phyloP scores from a whole-genome alignment of 2,113 vertebrate genomes.

The Tamias sibiricus region DNA sequence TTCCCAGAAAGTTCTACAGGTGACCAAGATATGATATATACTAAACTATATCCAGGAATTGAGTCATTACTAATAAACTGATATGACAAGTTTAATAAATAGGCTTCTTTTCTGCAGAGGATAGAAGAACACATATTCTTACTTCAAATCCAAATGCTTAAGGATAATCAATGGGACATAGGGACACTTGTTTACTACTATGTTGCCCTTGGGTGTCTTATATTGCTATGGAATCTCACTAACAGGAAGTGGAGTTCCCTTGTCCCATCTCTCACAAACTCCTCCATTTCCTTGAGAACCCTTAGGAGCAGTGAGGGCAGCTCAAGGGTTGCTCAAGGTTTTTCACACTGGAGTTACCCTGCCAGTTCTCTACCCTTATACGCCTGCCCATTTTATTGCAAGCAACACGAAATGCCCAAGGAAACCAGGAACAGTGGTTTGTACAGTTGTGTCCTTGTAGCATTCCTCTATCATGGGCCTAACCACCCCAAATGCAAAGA shows the following conservation, averaged over 20 bases:
- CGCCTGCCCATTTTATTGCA: neutral
- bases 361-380: neutral
- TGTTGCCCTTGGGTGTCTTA: neutral
- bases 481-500: neutral
- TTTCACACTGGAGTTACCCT: neutral
- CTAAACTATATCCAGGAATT: constrained; percentile 11
- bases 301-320: neutral
- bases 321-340: neutral
- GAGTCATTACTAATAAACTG: constrained; percentile 16
- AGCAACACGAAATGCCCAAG: neutral
- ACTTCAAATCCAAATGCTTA: constrained; percentile 4
- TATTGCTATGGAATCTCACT: constrained; percentile 13
- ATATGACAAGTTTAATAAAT: neutral
- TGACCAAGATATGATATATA: neutral
- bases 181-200: neutral
- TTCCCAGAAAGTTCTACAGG: constrained; percentile 32
- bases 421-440: neutral
- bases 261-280: neutral
- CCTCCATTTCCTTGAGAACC: neutral
- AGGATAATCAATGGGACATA: neutral
- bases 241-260: neutral
- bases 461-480: neutral
- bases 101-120: neutral
- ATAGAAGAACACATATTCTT: constrained; percentile 31
- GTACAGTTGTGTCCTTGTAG: neutral